A percentile compares a stretch with the other conserved stretches of the same genome.
Evolutionary conservation across 2,797 vertebrate species (phyloP).

Genomic region (Mareca strepera): DNA sequence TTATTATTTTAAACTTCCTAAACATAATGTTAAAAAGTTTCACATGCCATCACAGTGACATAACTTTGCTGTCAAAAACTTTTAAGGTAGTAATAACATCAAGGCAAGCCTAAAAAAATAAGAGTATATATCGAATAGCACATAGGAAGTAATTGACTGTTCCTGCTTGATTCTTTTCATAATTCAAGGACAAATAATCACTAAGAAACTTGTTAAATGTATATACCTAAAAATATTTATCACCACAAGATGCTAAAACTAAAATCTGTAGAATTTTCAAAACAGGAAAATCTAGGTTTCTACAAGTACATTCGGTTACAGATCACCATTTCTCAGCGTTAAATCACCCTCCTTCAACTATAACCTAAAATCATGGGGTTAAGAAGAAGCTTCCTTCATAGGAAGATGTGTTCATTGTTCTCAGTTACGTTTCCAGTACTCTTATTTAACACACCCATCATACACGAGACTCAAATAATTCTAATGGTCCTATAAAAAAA

Average conservation of each 20-base stretch:
- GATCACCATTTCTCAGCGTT: not conserved
- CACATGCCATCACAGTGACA: not conserved
- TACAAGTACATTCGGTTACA: not conserved
- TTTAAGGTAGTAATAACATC: not conserved
- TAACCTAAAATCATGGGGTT: not conserved
- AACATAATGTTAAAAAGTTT: not conserved
- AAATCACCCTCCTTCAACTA: not conserved
- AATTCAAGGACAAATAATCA: not conserved
- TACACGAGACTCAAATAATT: not conserved
- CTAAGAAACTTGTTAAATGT: not conserved
- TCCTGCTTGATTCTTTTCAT: not conserved
- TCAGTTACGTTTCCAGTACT: not conserved
- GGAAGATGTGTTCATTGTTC: not conserved
- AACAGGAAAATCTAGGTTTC: not conserved
- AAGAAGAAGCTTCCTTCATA: not conserved
- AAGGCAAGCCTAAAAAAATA: not conserved
- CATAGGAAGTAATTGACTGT: not conserved
- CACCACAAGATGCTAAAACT: not conserved
- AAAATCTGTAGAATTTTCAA: not conserved
- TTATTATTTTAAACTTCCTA: not conserved
- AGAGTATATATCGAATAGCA: not conserved
- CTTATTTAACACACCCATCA: not conserved
- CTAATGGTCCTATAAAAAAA: not conserved
- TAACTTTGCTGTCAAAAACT: not conserved
- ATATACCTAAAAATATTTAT: not conserved